phyloP scores from a whole-genome alignment of 2,888 invertebrate species.

The Phlogophora meticulosa region DNA sequence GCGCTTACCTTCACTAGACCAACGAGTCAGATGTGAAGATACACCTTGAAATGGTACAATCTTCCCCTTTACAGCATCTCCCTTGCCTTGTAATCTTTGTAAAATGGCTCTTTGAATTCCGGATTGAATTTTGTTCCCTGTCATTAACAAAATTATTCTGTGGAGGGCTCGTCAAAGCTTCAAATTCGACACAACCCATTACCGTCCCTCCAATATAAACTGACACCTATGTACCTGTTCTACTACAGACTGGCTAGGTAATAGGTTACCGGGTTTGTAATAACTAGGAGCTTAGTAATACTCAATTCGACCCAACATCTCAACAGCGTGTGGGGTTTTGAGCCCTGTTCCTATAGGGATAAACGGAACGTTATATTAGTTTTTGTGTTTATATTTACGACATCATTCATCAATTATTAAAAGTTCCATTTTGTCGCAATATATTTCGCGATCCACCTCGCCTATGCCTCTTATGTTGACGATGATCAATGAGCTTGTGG shows the following conservation, averaged over 20 bases:
- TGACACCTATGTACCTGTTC: constrained; percentile 34
- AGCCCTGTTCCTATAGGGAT: neutral
- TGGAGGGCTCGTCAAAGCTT: constrained; percentile 35
- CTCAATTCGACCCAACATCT: constrained; percentile 22
- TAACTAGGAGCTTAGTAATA: constrained; percentile 55
- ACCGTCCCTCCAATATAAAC: constrained; percentile 31
- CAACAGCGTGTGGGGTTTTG: constrained; percentile 17
- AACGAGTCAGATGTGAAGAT: neutral
- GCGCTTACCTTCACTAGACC: too few relatives aligned
- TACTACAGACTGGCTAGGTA: constrained; percentile 15
- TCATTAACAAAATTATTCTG: constrained; percentile 57
- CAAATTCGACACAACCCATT: constrained; percentile 40
- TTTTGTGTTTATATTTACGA: too few relatives aligned
- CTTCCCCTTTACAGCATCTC: constrained; percentile 7
- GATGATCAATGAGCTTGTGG: too few relatives aligned
- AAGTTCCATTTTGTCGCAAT: too few relatives aligned
- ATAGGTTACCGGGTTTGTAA: constrained; percentile 24
- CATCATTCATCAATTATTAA: too few relatives aligned
- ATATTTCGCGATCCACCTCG: too few relatives aligned
- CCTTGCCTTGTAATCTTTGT: constrained; percentile 26
- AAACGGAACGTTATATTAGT: neutral
- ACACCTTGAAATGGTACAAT: neutral
- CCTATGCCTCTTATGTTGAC: too few relatives aligned
- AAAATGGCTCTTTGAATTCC: constrained; percentile 39
- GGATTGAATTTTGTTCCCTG: constrained; percentile 33